Base-by-base conservation (phyloP, 2,888 invertebrate genomes). In the Digitonthophagus gazella region DNA sequence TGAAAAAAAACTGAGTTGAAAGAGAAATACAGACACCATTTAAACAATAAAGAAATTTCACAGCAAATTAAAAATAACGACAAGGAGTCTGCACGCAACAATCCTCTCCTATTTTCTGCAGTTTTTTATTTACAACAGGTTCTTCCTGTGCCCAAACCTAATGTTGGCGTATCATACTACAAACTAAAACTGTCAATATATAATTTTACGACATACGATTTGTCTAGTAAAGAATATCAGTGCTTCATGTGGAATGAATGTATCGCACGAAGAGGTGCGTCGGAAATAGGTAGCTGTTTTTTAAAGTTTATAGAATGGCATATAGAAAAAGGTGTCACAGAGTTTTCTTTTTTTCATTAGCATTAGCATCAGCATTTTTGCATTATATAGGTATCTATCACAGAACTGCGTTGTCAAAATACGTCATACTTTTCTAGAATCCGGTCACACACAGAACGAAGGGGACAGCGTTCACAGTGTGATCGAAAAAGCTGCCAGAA, bases 271-370 rank as follows among this genome's bases (percentile, higher is more conserved):
- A 58, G 74, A 22, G 74, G 75, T 58, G 72, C 72, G 15, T 73
- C 69, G 65, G 75, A 76, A 74, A 75, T 76, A 20, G 75, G 72
- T 15, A 72, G 66, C 44, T 75, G 75, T 69, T 64, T 65, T 66
- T 66, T 71, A 66, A 65, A 67, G 19, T 61, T 15, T 68, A 14
- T 28, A 16, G 15, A 15, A 66, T 61, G 65, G 19, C 44, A 15
- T 68, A 8, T 28, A 16, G 15, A 15, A n/a, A n/a, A 44, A 22
- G 20, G 54, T 18, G 58, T 19, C 15, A 65, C 54, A n/a, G 57
- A 65, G 22, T n/a, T 68, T 55, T 6, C 54, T 56, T 74, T 78
- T 63, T 78, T 74, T 71, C 74, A n/a, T n/a, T n/a, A n/a, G n/a
- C n/a, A n/a, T n/a, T n/a, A n/a, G n/a, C n/a, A n/a, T n/a, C n/a